These are phyloP conservation scores for Eurois occulta DNA, from an alignment of 2,888 invertebrate species.

Conservation along the genomic window DNA sequence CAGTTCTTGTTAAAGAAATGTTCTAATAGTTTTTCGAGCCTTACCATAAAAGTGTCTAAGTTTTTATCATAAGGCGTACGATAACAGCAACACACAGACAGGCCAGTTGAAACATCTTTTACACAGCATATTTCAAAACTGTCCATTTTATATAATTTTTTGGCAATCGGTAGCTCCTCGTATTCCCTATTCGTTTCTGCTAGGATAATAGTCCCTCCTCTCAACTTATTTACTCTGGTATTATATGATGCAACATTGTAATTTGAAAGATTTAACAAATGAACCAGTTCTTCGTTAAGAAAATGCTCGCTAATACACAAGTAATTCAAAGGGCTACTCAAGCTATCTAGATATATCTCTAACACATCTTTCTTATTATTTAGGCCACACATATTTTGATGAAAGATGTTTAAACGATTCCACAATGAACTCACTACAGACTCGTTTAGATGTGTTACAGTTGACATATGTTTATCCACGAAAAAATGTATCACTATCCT, in stretches of 20 bases:
- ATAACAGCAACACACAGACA: no score
- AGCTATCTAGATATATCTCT: slow-evolving; percentile 24
- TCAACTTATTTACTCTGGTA: slow-evolving; percentile 20
- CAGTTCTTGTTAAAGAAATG: no score
- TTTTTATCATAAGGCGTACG: no score
- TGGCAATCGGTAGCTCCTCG: slow-evolving; percentile 6
- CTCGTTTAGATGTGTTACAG: no score
- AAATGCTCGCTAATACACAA: slow-evolving; percentile 37
- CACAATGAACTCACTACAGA: no score
- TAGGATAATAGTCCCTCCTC: slow-evolving; percentile 32
- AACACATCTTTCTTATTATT: slow-evolving; percentile 32
- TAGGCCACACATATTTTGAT: slow-evolving; percentile 37
- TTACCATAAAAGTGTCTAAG: no score
- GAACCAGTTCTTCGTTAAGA: slow-evolving; percentile 18
- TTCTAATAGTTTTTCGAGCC: no score
- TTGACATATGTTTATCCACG: no score
- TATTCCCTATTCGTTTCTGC: slow-evolving; percentile 16
- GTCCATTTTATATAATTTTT: slow-evolving; percentile 9
- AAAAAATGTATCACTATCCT: no score
- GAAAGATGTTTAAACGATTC: not conserved
- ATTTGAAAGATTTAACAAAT: slow-evolving; percentile 25
- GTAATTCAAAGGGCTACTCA: not conserved
- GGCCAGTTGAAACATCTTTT: not conserved
- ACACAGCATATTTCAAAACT: not conserved
- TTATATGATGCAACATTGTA: slow-evolving; percentile 27